These are phyloP conservation scores for Dolichoris vasculosae DNA, from an alignment of 1,140 invertebrate genomes.

Conservation along the genomic window DNA sequence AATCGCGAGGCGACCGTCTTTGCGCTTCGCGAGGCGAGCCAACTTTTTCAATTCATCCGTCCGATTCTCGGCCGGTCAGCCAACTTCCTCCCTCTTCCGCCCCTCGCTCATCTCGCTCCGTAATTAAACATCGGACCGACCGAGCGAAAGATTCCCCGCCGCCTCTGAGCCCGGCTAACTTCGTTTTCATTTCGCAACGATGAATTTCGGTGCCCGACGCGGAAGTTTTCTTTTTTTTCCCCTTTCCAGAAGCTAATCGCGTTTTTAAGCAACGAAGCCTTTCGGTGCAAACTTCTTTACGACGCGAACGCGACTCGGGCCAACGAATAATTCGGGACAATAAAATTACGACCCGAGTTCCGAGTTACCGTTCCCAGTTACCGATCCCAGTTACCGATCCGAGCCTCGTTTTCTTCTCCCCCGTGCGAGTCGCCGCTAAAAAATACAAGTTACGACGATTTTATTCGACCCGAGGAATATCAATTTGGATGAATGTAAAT, in stretches of 20 bases:
- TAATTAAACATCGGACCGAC: not conserved
- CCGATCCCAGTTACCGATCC: too few relatives aligned
- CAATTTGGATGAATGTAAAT: too few relatives aligned
- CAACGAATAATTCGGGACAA: not conserved
- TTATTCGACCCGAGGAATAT: too few relatives aligned
- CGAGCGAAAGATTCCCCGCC: not conserved
- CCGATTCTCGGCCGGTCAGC: not conserved
- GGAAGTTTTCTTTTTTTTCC: too few relatives aligned
- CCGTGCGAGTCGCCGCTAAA: not conserved
- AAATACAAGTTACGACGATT: not conserved
- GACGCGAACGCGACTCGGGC: not conserved
- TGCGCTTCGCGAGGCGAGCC: not conserved
- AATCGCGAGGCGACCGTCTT: not conserved
- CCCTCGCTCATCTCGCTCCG: not conserved
- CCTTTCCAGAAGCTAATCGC: not conserved
- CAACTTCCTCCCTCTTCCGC: not conserved
- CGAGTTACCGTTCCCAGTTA: too few relatives aligned
- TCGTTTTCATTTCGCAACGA: not conserved
- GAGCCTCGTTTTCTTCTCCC: not conserved
- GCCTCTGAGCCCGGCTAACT: not conserved
- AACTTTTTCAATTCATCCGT: slow-evolving; percentile 50
- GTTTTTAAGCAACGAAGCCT: not conserved
- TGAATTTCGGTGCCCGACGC: not conserved
- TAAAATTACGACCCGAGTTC: not conserved
- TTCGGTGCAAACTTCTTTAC: not conserved